These are phyloP conservation scores for Atlantisia rogersi DNA, from an alignment of 2,113 vertebrate genomes.

Conservation along the genomic window DNA sequence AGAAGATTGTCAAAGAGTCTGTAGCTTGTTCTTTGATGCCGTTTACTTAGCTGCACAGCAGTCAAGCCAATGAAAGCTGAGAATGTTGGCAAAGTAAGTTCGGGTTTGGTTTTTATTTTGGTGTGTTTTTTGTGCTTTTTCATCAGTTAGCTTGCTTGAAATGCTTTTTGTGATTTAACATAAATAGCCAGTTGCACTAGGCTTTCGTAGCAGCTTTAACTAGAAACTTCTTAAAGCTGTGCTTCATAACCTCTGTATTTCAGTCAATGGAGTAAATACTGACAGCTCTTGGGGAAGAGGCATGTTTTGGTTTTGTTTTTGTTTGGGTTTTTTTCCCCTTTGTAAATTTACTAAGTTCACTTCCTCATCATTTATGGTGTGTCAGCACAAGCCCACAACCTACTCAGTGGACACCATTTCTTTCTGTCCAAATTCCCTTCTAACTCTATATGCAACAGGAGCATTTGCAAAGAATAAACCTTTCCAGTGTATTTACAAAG, in stretches of 20 bases:
- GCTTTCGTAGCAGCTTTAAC: background rate
- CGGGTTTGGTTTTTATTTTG: background rate
- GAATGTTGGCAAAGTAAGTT: too few species aligned
- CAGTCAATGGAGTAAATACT: background rate
- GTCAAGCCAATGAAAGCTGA: background rate
- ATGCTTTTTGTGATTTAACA: background rate
- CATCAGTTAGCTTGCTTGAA: background rate
- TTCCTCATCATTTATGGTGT: background rate
- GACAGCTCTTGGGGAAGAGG: background rate
- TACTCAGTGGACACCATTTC: background rate
- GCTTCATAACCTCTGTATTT: background rate
- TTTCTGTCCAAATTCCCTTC: slow-evolving; percentile 4
- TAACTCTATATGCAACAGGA: background rate
- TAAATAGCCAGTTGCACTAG: background rate
- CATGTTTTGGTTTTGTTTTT: background rate
- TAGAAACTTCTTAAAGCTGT: background rate
- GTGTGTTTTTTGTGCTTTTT: background rate
- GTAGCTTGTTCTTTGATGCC: background rate
- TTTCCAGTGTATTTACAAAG: slow-evolving; percentile 50
- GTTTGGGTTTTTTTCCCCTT: background rate
- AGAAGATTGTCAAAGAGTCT: background rate
- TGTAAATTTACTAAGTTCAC: background rate
- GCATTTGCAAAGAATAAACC: slow-evolving; percentile 19
- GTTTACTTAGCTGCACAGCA: background rate
- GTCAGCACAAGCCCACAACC: background rate